Percentiles rank a stretch among this genome's conserved stretches.
These are phyloP conservation scores for Phengaris alcon DNA, from an alignment of 2,888 invertebrate species.

Conservation along the genomic window DNA sequence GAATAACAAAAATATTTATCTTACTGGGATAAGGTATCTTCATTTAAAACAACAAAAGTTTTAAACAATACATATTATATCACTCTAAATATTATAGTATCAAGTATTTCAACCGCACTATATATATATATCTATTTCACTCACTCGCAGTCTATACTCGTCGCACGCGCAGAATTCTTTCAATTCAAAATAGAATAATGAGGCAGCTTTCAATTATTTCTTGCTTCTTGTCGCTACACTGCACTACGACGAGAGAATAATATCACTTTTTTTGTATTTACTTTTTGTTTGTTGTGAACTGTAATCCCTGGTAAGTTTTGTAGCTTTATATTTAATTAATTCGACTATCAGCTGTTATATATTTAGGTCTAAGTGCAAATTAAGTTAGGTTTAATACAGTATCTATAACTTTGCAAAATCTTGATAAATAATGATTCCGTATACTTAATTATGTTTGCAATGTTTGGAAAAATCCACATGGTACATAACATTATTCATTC, in stretches of 20 bases:
- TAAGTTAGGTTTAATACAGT: neutral
- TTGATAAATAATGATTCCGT: neutral
- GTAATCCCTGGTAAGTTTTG: constrained; percentile 22
- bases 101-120: constrained; percentile 37
- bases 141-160: constrained; percentile 45
- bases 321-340: neutral
- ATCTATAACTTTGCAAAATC: neutral
- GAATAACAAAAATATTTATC: too few relatives aligned
- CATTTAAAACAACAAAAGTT: too few relatives aligned
- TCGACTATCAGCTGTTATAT: neutral
- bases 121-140: constrained; percentile 44
- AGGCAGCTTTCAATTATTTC: constrained; percentile 52
- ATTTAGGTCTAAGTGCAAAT: neutral
- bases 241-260: constrained; percentile 40
- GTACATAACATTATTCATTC: neutral
- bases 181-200: constrained; percentile 57
- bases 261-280: constrained; percentile 29
- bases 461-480: constrained; percentile 20
- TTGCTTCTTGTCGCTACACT: constrained; percentile 48
- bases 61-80: too few relatives aligned
- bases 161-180: constrained; percentile 53
- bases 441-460: neutral
- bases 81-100: constrained; percentile 43
- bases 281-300: constrained; percentile 33
- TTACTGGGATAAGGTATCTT: too few relatives aligned